These are phyloP conservation scores for Cottus gobio DNA, from an alignment of 2,113 vertebrate species.

Conservation along the genomic window DNA sequence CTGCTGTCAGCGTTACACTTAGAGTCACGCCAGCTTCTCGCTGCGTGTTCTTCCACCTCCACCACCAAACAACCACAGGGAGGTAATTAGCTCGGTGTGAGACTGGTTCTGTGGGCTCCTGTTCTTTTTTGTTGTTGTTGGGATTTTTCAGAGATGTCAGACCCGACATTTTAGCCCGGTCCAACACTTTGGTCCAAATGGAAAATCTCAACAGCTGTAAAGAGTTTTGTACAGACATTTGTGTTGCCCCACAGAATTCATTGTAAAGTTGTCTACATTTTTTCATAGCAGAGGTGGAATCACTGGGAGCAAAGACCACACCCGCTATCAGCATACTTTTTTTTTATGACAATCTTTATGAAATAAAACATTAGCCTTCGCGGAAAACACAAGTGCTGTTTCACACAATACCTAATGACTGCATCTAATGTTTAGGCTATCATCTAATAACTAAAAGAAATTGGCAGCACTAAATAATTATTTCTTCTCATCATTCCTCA, in stretches of 20 bases:
- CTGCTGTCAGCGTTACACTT: background rate
- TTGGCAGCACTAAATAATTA: no score
- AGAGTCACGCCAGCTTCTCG: background rate
- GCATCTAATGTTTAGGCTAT: background rate
- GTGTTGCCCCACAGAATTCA: background rate
- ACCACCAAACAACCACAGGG: background rate
- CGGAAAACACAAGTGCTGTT: background rate
- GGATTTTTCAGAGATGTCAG: background rate
- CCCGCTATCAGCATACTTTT: background rate
- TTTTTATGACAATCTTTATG: no score
- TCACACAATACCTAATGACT: background rate
- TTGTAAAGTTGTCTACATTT: background rate
- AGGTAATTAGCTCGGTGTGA: background rate
- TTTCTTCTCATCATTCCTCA: no score
- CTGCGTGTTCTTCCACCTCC: background rate
- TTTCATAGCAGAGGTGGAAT: background rate
- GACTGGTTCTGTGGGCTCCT: background rate
- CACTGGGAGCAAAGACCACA: background rate
- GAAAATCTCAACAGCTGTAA: background rate
- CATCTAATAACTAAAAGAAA: background rate
- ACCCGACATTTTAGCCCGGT: no score
- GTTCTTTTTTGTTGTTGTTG: no score
- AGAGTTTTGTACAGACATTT: background rate
- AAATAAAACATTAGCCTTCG: background rate
- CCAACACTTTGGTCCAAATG: background rate